phyloP scores from a whole-genome alignment of 2,113 vertebrate genomes.

The Seriola quinqueradiata region DNA sequence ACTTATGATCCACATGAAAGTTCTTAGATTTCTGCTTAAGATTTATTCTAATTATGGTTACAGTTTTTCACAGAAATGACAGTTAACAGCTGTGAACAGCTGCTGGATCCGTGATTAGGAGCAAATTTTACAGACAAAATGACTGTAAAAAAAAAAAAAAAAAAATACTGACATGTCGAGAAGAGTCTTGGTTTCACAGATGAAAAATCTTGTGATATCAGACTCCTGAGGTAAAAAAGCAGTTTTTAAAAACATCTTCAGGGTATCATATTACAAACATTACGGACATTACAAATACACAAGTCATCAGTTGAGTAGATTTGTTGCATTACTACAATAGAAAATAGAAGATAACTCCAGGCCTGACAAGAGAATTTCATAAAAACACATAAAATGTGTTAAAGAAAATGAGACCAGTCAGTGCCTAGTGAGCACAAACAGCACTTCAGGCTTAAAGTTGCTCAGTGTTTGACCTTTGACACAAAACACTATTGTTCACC shows the following conservation, averaged over 20 bases:
- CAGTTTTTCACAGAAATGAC: neutral
- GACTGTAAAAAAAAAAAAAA: neutral
- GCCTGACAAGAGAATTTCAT: too few species aligned
- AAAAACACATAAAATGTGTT: too few species aligned
- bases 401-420: too few species aligned
- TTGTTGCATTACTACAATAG: neutral
- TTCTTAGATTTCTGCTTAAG: neutral
- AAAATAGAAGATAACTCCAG: neutral
- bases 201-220: neutral
- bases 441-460: too few species aligned
- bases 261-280: neutral
- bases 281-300: too few species aligned
- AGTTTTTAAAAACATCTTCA: neutral
- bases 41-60: slow-evolving; percentile 8
- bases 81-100: too few species aligned
- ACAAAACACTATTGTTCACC: too few species aligned
- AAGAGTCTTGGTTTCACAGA: neutral
- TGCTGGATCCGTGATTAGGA: neutral
- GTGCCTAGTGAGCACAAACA: too few species aligned
- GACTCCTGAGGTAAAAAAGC: slow-evolving; percentile 4
- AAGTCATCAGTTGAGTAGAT: too few species aligned
- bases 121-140: neutral
- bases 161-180: slow-evolving; percentile 1
- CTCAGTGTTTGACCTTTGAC: neutral
- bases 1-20: neutral